Evolutionary conservation across 2,797 vertebrate species (phyloP), one percentile per base, ranked within the genome.

Genomic region (Peromyscus attwateri): DNA sequence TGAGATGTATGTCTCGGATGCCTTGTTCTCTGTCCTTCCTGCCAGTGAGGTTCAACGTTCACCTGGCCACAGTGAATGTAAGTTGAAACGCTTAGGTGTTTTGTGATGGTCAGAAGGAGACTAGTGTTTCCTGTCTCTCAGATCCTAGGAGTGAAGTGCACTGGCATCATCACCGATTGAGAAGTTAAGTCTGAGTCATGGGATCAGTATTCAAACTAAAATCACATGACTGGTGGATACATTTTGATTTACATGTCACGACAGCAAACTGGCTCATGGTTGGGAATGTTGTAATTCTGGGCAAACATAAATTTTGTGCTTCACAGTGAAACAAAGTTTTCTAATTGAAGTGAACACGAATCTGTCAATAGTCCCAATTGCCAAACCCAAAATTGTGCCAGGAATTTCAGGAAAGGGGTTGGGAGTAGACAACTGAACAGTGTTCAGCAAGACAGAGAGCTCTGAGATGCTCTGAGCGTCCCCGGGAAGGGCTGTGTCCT

Each of bases 181-280:
- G 87, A 95, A 97, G 85, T 95, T 95, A 87, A 95, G 77, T 79
- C 93, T 82, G 81, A 94, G 60, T 79, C 40, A 68, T 43, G 34
- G 31, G 93, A 95, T 93, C 95, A 89, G 62, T 94, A 90, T 76
- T 92, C 60, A 34, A 96, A 93, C 49, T 94, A 89, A 92, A 95
- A 91, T 92, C 81, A 75, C 3, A 60, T 49, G 76, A 82, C 34
- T 96, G 16, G 43, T 40, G 89, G 89, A 73, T 91, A 95, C 21
- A 52, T 90, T 97, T 81, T 96, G 37, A 93, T 92, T 95, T 96
- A 95, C 95, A 80, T 19, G 57, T 93, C 97, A 87, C 49, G 89
- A 95, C 89, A 94, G 76, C 55, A 95, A 93, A 95, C 91, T 94
- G 62, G 49, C 85, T 97, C 34, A 14, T 88, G 84, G 77, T 34